Evolutionary conservation across 2,888 invertebrate genomes (phyloP), one percentile per base, ranked within the genome.

Genomic region (Ormyrus rosae): DNA sequence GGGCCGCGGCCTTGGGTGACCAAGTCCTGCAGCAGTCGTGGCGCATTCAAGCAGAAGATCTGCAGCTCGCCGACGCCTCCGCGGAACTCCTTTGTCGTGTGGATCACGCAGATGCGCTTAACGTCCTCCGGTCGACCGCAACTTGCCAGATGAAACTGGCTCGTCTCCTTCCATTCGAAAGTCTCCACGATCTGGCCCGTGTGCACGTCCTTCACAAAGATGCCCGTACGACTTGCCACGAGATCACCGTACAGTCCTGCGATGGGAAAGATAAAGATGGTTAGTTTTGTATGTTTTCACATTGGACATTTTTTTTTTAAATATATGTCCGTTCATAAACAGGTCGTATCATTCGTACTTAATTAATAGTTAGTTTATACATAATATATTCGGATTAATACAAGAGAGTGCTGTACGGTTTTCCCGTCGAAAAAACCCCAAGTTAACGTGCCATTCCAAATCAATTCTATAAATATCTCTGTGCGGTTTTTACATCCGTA

Each of bases 151-250:
- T 92, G 92, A 65, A 93, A 93, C 81, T 93, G 93, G 72, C 90
- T 91, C 83, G 94, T 91, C 78, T 94, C 92, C 83, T 91, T 92
- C 95, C 94, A 95, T 50, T 92, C 92, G 85, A 95, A 91, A 74
- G 91, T 91, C 51, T 92, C 91, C 74, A 91, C 91, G 68, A 91
- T 91, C 55, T 92, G 91, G 68, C 91, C 93, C 71, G 88, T 92
- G 85, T 88, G 92, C 6, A 91, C 90, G 84, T 93, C 93, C 50
- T 92, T 92, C 60, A 95, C 88, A 58, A 92, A 90, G 51, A 95
- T 91, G 70, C 94, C 94, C 10, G 91, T 89, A 0, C 92, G 85
- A 8, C 92, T 92, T 5, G 93, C 90, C 13, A 92, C 91, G 76
- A 95, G 89, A 50, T 92, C 92, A 63, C 94, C 93, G 86, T 94